Conservation (phyloP, 2,888 invertebrate species). For the Ceraclea dissimilis region DNA sequence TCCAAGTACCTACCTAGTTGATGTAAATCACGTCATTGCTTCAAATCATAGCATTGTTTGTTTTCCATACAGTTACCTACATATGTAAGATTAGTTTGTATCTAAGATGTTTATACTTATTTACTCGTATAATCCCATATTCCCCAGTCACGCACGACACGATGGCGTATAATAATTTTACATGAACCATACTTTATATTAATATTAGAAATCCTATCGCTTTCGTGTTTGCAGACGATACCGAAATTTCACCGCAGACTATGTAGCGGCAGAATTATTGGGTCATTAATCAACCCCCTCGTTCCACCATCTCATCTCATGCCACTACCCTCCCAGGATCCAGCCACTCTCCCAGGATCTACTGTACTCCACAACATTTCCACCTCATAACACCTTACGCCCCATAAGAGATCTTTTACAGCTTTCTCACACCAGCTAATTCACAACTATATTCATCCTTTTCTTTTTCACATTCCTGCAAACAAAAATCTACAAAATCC, state of each 20-base stretch:
- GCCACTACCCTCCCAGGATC: conserved; percentile 8
- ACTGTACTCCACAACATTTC: conserved; percentile 2
- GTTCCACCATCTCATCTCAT: conserved; percentile 5
- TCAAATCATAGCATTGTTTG: too few relatives aligned
- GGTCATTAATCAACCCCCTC: conserved; percentile 26
- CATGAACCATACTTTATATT: background rate
- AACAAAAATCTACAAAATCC: too few relatives aligned
- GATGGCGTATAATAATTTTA: background rate
- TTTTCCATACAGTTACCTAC: too few relatives aligned
- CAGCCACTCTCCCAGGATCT: conserved; percentile 8
- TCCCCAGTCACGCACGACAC: background rate
- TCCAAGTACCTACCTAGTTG: too few relatives aligned
- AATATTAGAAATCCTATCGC: conserved; percentile 18
- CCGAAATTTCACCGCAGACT: conserved; percentile 26
- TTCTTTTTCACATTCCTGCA: background rate
- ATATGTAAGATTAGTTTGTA: too few relatives aligned
- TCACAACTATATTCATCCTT: background rate
- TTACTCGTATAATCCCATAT: too few relatives aligned
- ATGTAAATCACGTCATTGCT: too few relatives aligned
- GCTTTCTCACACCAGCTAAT: background rate
- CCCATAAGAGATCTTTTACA: conserved; percentile 4
- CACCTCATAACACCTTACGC: conserved; percentile 9
- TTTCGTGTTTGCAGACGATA: conserved; percentile 22
- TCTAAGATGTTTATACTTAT: too few relatives aligned
- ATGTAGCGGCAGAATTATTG: conserved; percentile 26